These are phyloP conservation scores for Spondyliosoma cantharus DNA, from an alignment of 2,797 vertebrate genomes.

Conservation along the genomic window DNA sequence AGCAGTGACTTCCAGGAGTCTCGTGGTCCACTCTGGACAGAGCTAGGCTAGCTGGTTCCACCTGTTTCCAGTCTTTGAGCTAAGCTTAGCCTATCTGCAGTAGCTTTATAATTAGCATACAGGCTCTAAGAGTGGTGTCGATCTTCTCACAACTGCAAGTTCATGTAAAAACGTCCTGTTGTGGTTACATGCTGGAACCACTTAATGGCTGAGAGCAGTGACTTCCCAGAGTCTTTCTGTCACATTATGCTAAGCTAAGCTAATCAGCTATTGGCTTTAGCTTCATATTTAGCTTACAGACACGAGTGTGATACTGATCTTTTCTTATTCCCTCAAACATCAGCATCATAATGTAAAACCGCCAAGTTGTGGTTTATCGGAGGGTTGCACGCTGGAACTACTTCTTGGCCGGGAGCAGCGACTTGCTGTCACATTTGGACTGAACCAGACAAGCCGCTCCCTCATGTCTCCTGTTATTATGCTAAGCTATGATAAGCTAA, in stretches of 20 bases:
- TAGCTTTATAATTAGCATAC: constrained; percentile 9
- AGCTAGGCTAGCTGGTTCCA: not conserved
- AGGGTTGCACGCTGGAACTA: not conserved
- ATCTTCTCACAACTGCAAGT: not conserved
- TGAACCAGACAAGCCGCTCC: not conserved
- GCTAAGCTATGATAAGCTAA: constrained; percentile 14
- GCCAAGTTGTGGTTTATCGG: no score
- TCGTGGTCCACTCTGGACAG: no score
- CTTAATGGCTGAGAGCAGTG: no score
- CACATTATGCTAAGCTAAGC: no score
- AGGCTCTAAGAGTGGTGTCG: not conserved
- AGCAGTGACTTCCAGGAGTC: no score
- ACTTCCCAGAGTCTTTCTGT: no score
- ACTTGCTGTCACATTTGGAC: not conserved
- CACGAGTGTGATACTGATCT: not conserved
- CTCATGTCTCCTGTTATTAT: not conserved
- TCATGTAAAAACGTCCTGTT: no score
- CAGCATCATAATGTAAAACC: no score
- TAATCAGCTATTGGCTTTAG: no score
- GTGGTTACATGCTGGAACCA: no score
- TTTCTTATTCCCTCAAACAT: not conserved
- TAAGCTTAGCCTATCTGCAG: not conserved
- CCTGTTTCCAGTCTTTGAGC: not conserved
- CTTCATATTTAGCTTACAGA: not conserved
- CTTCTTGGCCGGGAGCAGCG: not conserved